These are phyloP conservation scores for Drosophila insularis DNA, from an alignment of 1,140 invertebrate genomes.

Conservation along the genomic window DNA sequence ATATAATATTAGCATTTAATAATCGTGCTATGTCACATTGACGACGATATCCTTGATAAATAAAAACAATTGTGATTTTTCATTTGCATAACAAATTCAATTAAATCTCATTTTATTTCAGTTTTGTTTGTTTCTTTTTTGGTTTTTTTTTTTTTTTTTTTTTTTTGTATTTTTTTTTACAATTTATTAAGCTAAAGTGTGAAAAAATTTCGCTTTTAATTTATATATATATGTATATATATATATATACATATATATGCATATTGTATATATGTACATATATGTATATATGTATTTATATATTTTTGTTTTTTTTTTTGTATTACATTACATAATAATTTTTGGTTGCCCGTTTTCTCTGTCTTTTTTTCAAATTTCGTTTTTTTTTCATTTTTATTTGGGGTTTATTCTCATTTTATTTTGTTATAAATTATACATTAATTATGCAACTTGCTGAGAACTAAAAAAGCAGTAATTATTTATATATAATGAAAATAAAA, in stretches of 20 bases:
- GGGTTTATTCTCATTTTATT: conserved; percentile 50
- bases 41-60: too few species aligned
- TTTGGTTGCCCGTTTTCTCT: conserved; percentile 54
- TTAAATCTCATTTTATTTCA: conserved; percentile 82
- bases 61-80: conserved; percentile 39
- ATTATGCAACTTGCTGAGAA: conserved; percentile 78
- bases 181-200: conserved; percentile 83
- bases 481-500: conserved; percentile 80
- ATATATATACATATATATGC: conserved; percentile 39
- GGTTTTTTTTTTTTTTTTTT: conserved; percentile 43
- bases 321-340: conserved; percentile 66
- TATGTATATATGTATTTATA: conserved; percentile 42
- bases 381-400: conserved; percentile 45
- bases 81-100: conserved; percentile 83
- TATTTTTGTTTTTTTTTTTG: conserved; percentile 39
- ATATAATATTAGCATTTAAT: too few species aligned
- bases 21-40: too few species aligned
- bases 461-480: conserved; percentile 81
- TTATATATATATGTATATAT: conserved; percentile 43
- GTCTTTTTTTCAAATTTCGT: conserved; percentile 13
- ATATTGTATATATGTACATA: conserved; percentile 48
- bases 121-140: conserved; percentile 67
- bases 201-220: conserved; percentile 82
- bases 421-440: conserved; percentile 73
- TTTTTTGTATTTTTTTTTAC: conserved; percentile 78